Conservation (phyloP, 2,113 vertebrate species). For the Megaceryle maxima region DNA sequence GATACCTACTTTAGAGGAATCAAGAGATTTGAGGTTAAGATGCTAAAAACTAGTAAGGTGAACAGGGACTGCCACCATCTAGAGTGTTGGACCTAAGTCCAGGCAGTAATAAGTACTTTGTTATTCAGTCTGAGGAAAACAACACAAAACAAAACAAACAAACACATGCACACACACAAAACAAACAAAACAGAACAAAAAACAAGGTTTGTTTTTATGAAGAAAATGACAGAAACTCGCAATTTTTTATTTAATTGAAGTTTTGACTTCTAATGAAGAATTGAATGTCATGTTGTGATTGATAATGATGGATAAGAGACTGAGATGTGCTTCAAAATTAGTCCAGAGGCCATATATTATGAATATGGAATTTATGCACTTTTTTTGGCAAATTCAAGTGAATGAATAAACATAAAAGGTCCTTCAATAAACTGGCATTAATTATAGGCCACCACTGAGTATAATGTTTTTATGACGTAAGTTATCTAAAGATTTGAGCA, state of each 20-base stretch:
- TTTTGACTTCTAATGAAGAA: background rate
- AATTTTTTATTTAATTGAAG: background rate
- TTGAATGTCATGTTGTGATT: background rate
- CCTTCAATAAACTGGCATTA: background rate
- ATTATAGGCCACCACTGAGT: background rate
- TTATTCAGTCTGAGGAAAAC: accelerated
- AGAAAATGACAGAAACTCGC: background rate
- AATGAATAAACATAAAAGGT: background rate
- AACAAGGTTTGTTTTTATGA: background rate
- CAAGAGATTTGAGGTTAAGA: background rate
- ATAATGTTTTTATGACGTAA: background rate
- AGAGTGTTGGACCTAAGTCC: background rate
- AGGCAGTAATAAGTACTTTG: background rate
- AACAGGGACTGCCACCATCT: background rate
- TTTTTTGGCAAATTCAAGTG: background rate
- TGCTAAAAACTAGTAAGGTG: background rate
- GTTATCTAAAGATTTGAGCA: background rate
- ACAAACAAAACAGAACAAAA: no score
- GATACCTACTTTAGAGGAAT: background rate
- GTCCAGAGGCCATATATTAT: background rate
- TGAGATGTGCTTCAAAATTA: background rate
- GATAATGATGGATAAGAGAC: background rate
- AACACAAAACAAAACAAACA: background rate
- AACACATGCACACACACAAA: background rate
- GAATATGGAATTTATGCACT: background rate